phyloP scores from a whole-genome alignment of 2,113 vertebrate species.

The Pomatostomus ruficeps region DNA sequence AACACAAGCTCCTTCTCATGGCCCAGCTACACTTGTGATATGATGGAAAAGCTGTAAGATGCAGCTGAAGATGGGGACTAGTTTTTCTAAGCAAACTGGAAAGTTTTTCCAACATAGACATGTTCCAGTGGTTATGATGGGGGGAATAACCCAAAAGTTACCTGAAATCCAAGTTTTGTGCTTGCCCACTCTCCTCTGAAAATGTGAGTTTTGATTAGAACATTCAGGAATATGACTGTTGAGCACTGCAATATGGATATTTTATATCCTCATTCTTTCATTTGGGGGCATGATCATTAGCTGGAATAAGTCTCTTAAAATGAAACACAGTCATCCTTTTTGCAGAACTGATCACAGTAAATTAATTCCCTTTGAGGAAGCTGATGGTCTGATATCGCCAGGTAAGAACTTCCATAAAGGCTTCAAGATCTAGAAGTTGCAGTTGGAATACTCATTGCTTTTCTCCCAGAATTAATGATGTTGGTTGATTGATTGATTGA shows the following conservation, averaged over 20 bases:
- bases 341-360: not conserved
- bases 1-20: not conserved
- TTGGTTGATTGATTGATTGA: not conserved
- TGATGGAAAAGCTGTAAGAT: not conserved
- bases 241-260: not conserved
- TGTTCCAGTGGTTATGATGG: not conserved
- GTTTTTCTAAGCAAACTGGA: not conserved
- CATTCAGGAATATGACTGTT: not conserved
- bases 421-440: not conserved
- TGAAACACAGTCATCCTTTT: not conserved
- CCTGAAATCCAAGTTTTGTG: not conserved
- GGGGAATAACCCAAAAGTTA: not conserved
- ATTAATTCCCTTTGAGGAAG: not conserved
- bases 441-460: not conserved
- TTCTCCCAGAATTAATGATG: not conserved
- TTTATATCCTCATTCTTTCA: accelerated
- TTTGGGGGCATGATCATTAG: not conserved
- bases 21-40: accelerated
- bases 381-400: not conserved
- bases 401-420: not conserved
- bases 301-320: not conserved
- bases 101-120: not conserved
- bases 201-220: not conserved
- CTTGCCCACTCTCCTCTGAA: not conserved
- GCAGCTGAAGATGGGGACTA: not conserved